Conservation (phyloP, 2,888 invertebrate species). For the Barypeithes pellucidus region DNA sequence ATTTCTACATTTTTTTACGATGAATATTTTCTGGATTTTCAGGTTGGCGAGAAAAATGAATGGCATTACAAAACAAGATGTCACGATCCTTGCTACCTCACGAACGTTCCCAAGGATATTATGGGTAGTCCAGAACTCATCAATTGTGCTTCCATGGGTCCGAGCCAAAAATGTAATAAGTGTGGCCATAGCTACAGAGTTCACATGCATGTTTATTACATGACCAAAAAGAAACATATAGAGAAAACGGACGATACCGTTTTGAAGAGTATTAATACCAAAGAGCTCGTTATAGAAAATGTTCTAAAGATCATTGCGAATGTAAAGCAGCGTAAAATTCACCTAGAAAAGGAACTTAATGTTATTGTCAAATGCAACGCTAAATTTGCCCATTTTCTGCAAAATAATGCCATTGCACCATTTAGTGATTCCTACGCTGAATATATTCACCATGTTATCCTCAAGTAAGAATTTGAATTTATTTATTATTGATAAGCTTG, state of each 20-base stretch:
- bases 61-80: conserved; percentile 65
- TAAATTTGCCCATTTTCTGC: conserved; percentile 65
- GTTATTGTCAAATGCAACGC: conserved; percentile 62
- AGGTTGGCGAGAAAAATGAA: conserved; percentile 62
- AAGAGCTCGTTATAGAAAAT: conserved; percentile 57
- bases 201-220: conserved; percentile 67
- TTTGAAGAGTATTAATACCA: conserved; percentile 58
- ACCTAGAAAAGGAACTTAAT: conserved; percentile 61
- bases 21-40: conserved; percentile 45
- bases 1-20: no score
- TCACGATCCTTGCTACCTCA: conserved; percentile 66
- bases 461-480: conserved; percentile 57
- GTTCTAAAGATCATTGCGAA: conserved; percentile 57
- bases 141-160: conserved; percentile 63
- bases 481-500: background rate
- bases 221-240: conserved; percentile 61
- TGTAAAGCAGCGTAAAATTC: conserved; percentile 56
- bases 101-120: conserved; percentile 63
- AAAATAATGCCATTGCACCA: conserved; percentile 64
- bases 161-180: conserved; percentile 57
- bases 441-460: conserved; percentile 64
- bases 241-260: conserved; percentile 60
- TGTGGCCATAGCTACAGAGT: conserved; percentile 63
- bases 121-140: conserved; percentile 63
- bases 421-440: conserved; percentile 65